phyloP scores from a whole-genome alignment of 1,140 invertebrate genomes.

The Zaprionus davidi region DNA sequence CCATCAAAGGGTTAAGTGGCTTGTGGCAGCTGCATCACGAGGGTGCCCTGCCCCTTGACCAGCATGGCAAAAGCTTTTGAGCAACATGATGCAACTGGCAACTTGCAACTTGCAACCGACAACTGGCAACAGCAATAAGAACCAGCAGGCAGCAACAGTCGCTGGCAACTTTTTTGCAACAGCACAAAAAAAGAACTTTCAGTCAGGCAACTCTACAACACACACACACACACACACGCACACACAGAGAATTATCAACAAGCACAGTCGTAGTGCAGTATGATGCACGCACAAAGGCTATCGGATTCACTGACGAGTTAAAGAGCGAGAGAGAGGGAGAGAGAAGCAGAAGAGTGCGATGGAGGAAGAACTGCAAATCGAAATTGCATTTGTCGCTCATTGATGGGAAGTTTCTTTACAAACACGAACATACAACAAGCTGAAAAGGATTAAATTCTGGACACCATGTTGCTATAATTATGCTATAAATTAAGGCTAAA shows the following conservation, averaged over 20 bases:
- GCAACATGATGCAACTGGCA: conserved; percentile 40
- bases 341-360: background rate
- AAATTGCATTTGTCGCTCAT: background rate
- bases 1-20: conserved; percentile 74
- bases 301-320: background rate
- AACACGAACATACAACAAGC: background rate
- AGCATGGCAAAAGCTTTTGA: conserved; percentile 32
- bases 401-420: background rate
- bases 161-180: conserved; percentile 21
- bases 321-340: background rate
- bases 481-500: background rate
- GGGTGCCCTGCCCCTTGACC: conserved; percentile 16
- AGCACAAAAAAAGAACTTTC: conserved; percentile 14
- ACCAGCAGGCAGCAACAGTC: conserved; percentile 26
- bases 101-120: conserved; percentile 34
- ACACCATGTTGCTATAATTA: background rate
- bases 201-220: background rate
- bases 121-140: conserved; percentile 23
- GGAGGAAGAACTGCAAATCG: background rate
- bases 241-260: background rate
- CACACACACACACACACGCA: background rate
- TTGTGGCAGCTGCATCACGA: conserved; percentile 39
- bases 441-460: background rate
- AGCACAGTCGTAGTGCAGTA: background rate
- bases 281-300: conserved; percentile 1